Evolutionary conservation across 2,113 vertebrate genomes (phyloP).

Genomic region (Dipodomys spectabilis): DNA sequence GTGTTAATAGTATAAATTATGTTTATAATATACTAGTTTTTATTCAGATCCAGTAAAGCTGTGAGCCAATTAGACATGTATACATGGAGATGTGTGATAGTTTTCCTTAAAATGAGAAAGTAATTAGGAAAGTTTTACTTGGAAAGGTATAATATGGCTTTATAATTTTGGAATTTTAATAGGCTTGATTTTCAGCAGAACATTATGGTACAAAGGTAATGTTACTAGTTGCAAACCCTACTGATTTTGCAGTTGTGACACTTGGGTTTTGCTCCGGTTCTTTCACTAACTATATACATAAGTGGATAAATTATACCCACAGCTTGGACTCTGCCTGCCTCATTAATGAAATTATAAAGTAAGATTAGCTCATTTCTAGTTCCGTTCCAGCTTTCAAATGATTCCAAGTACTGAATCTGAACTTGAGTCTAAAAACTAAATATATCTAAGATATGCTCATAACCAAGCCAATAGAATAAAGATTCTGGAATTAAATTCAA

Average conservation of each 20-base stretch:
- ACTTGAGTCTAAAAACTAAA: background rate
- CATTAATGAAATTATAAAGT: background rate
- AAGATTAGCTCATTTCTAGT: background rate
- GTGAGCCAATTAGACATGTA: too few species aligned
- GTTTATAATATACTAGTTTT: background rate
- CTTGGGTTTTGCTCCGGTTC: background rate
- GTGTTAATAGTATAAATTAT: background rate
- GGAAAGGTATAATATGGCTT: background rate
- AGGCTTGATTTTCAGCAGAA: background rate
- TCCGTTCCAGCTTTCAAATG: background rate
- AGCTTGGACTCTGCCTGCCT: background rate
- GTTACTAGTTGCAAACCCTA: background rate
- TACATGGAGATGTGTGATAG: too few species aligned
- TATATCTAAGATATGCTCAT: background rate
- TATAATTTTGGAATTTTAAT: background rate
- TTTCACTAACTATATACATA: background rate
- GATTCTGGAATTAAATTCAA: slow-evolving; percentile 3
- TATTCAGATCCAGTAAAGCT: background rate
- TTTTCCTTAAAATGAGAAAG: too few species aligned
- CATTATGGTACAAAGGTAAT: background rate
- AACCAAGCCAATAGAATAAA: background rate
- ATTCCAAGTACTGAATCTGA: background rate
- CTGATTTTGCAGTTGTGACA: background rate
- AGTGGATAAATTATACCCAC: background rate
- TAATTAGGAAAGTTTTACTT: too few species aligned